Evolutionary conservation across 2,888 invertebrate species (phyloP).

Genomic region (Sinodicranocentrus sp.): DNA sequence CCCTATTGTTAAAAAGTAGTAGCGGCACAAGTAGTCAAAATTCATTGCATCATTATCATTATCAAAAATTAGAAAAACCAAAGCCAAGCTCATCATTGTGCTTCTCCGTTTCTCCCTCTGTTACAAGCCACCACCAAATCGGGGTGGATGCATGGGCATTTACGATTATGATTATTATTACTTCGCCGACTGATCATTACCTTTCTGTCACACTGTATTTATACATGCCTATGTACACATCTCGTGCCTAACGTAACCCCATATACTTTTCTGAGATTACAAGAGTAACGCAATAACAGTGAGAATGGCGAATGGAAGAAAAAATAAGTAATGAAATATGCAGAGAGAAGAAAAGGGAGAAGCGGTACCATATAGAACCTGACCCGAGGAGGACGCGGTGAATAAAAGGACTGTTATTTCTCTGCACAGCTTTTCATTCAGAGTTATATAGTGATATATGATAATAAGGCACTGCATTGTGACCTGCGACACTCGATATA

Average conservation of each 20-base stretch:
- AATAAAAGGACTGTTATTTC: constrained; percentile 34
- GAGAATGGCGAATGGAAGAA: constrained; percentile 32
- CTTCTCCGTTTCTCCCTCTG: constrained; percentile 3
- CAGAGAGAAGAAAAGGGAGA: constrained; percentile 1
- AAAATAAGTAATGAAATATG: constrained; percentile 30
- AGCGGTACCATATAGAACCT: constrained; percentile 37
- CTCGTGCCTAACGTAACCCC: no score
- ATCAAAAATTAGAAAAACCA: constrained; percentile 20
- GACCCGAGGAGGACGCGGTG: constrained; percentile 2
- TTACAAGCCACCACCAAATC: background rate
- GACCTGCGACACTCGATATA: constrained; percentile 51
- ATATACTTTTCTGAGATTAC: no score
- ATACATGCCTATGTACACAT: background rate
- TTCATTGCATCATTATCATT: constrained; percentile 27
- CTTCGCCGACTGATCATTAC: constrained; percentile 8
- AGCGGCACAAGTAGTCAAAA: constrained; percentile 6
- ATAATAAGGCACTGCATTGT: constrained; percentile 34
- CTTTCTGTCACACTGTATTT: constrained; percentile 28
- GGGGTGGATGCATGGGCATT: background rate
- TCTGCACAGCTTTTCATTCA: background rate
- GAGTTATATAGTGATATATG: constrained; percentile 11
- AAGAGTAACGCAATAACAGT: background rate
- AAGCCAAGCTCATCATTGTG: constrained; percentile 35
- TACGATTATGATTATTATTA: constrained; percentile 12
- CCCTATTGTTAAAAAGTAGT: background rate